Base-by-base conservation (phyloP, 2,113 vertebrate genomes). In the Pachypanchax playfairii region DNA sequence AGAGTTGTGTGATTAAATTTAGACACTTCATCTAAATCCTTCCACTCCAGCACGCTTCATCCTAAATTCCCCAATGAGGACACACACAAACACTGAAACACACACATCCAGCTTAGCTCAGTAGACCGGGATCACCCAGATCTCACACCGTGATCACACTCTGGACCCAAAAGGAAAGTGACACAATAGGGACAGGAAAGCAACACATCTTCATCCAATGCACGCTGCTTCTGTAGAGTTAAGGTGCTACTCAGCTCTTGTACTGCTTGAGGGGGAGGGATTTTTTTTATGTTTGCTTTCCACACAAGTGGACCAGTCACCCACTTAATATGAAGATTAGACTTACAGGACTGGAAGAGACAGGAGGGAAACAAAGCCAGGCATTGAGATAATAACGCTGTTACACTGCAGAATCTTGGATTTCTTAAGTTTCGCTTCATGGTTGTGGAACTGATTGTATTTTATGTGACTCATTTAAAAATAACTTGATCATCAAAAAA, bases 101-200 rank as follows among this genome's bases (percentile, higher is more conserved):
- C 58, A 46, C 29, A 46, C 31, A 43, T 47, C 44, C 26, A 21
- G 2, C 13, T 41, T 41, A 41, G 38, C 17, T n/a, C 38, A 41
- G 33, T 41, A 6, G 1, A 7, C 15, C 52, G 50, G 31, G 63
- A 71, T 62, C 56, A 26, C 65, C 26, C 55, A 33, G 55, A 65
- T 70, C 50, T 46, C 70, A 47, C 66, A 29, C 59, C 52, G 48
- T 18, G 72, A 86, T 83, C 84, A 71, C 69, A 42, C 69, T 58
- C 64, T 22, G 31, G 63, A 69, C 57, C 85, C 80, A 65, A 84
- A 83, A 75, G 75, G 66, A 83, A 83, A 74, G 75, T 78, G 87
- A 90, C 86, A 88, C 84, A 88, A 88, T 81, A 79, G 73, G 87
- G 84, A 75, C 88, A 87, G 55, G 67, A 63, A 78, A 62, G 70